These are phyloP conservation scores for Ophion obscuratus DNA, from an alignment of 2,888 invertebrate species.

Conservation along the genomic window DNA sequence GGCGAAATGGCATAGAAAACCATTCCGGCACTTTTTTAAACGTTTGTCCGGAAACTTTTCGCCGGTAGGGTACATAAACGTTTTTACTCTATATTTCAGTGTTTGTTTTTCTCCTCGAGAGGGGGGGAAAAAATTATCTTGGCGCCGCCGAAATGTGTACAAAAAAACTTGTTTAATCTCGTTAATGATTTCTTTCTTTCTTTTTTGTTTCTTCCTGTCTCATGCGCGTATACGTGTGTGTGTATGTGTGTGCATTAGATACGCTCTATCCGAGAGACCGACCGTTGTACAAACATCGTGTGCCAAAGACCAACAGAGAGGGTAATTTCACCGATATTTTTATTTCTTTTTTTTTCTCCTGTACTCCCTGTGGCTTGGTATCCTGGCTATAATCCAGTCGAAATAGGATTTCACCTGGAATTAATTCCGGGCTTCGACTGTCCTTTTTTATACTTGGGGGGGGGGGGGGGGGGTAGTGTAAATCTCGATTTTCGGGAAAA, in stretches of 20 bases:
- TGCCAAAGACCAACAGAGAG: conserved; percentile 85
- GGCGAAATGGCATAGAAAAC: too few species aligned
- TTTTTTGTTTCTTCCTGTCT: conserved; percentile 56
- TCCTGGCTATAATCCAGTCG: too few species aligned
- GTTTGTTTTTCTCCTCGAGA: too few species aligned
- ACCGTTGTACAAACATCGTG: conserved; percentile 84
- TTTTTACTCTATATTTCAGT: not conserved
- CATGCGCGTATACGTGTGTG: conserved; percentile 46
- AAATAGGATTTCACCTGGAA: too few species aligned
- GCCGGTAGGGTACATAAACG: too few species aligned
- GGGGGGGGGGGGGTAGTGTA: too few species aligned
- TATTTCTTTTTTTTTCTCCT: conserved; percentile 21
- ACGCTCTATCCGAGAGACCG: conserved; percentile 85
- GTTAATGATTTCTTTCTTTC: conserved; percentile 51
- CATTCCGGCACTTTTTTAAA: too few species aligned
- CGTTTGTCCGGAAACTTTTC: too few species aligned
- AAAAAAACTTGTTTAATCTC: not conserved
- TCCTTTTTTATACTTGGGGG: too few species aligned
- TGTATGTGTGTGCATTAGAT: conserved; percentile 83
- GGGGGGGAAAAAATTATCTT: not conserved
- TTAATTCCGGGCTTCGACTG: too few species aligned
- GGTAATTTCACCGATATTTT: conserved; percentile 83
- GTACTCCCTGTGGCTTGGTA: not conserved
- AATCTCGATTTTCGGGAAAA: too few species aligned
- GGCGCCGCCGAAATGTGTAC: not conserved